These are phyloP conservation scores for Agrochola lychnidis DNA, from an alignment of 2,888 invertebrate species.

Conservation along the genomic window DNA sequence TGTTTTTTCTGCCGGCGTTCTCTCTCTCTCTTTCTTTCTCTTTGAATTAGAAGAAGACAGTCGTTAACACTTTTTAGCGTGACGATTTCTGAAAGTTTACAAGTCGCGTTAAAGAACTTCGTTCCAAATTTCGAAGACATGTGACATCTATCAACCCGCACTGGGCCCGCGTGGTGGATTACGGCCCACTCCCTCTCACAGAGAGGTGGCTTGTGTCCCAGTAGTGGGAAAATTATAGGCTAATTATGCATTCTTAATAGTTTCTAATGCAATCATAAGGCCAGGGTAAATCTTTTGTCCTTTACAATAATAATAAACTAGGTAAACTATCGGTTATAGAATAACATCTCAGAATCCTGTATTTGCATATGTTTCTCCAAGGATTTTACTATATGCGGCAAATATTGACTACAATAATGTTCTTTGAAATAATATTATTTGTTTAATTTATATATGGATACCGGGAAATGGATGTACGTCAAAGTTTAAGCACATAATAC, in stretches of 20 bases:
- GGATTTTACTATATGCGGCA: slow-evolving; percentile 54
- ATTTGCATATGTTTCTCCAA: slow-evolving; percentile 63
- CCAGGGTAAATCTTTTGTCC: neutral
- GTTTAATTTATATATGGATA: slow-evolving; percentile 39
- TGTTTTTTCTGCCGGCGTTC: too few relatives aligned
- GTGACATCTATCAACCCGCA: too few relatives aligned
- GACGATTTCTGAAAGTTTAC: too few relatives aligned
- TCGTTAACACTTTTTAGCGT: too few relatives aligned
- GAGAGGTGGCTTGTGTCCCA: too few relatives aligned
- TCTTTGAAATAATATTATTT: slow-evolving; percentile 54
- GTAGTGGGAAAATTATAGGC: too few relatives aligned
- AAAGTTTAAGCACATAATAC: slow-evolving; percentile 17
- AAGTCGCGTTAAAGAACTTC: too few relatives aligned
- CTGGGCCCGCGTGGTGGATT: too few relatives aligned
- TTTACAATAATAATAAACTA: slow-evolving; percentile 20
- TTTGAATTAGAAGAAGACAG: too few relatives aligned
- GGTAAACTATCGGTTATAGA: slow-evolving; percentile 1
- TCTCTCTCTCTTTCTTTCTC: too few relatives aligned
- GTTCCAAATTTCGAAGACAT: too few relatives aligned
- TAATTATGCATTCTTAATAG: slow-evolving; percentile 1
- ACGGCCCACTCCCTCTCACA: too few relatives aligned
- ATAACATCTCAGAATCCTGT: slow-evolving; percentile 30
- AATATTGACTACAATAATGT: slow-evolving; percentile 57
- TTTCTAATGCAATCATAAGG: neutral
- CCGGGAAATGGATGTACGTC: slow-evolving; percentile 36